Conservation (phyloP, 2,113 vertebrate genomes). For the Anolis carolinensis region DNA sequence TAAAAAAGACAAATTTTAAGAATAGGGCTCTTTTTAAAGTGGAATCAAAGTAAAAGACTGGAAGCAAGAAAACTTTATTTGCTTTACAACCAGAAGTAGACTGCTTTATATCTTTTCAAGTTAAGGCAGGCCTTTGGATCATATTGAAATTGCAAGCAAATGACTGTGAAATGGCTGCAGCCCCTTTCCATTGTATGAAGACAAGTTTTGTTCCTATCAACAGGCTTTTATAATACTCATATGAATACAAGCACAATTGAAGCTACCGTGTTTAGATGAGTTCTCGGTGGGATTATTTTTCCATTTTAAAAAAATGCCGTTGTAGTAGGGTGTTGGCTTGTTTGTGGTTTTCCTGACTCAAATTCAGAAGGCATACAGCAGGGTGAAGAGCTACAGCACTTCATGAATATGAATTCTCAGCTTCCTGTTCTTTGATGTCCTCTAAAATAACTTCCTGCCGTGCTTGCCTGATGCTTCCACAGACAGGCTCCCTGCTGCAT, state of each 20-base stretch:
- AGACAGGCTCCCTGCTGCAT: conserved; percentile 2
- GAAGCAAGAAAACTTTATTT: not conserved
- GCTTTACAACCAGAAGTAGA: not conserved
- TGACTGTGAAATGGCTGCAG: not conserved
- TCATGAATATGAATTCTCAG: conserved; percentile 16
- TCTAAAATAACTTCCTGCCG: not conserved
- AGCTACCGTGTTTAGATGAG: not conserved
- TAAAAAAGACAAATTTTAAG: conserved; percentile 2
- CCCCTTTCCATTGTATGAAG: not conserved
- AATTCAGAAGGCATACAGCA: conserved; percentile 8
- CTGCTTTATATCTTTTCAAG: not conserved
- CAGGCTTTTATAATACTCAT: not conserved
- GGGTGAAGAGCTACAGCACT: not conserved
- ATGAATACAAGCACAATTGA: conserved; percentile 2
- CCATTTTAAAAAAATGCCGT: not conserved
- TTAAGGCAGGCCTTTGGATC: not conserved
- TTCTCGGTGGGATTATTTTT: conserved; percentile 21
- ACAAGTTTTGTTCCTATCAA: not conserved
- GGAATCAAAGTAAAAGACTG: not conserved
- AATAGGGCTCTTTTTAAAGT: not conserved
- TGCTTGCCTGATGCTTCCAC: conserved; percentile 7
- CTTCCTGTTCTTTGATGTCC: conserved; percentile 12
- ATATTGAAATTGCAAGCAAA: not conserved
- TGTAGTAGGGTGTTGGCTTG: conserved; percentile 19
- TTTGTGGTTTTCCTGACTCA: not conserved